phyloP scores from a whole-genome alignment of 1,140 invertebrate genomes.

The Bradynema listronoti region DNA sequence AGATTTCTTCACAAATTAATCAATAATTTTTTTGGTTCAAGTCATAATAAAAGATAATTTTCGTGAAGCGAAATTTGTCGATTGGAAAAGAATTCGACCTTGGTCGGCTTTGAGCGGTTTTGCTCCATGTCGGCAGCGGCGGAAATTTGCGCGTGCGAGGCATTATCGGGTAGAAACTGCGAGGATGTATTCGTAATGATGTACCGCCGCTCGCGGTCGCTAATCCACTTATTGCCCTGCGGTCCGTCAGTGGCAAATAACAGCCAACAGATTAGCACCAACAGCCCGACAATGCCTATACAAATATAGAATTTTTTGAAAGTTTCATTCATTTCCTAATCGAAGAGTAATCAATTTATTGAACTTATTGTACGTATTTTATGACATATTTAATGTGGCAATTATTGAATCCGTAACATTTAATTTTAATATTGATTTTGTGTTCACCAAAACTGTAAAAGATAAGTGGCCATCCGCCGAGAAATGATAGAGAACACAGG shows the following conservation, averaged over 20 bases:
- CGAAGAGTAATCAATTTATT: neutral
- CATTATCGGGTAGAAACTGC: neutral
- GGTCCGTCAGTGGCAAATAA: conserved; percentile 26
- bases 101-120: too few species aligned
- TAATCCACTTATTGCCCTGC: conserved; percentile 26
- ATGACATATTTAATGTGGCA: neutral
- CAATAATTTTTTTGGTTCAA: too few species aligned
- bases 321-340: conserved; percentile 17
- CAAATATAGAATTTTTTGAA: neutral
- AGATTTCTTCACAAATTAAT: too few species aligned
- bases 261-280: conserved; percentile 12
- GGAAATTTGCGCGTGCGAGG: too few species aligned
- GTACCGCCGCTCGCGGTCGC: conserved; percentile 14
- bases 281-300: conserved; percentile 22
- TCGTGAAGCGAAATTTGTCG: too few species aligned
- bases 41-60: too few species aligned
- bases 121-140: too few species aligned
- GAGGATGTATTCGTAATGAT: too few species aligned
- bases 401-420: neutral
- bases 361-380: neutral
- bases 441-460: conserved; percentile 32
- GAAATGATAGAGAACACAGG: conserved; percentile 32
- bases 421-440: conserved; percentile 7
- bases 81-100: too few species aligned
- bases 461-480: conserved; percentile 37